Base-by-base conservation (phyloP, 2,888 invertebrate species). In the Phlogophora meticulosa region DNA sequence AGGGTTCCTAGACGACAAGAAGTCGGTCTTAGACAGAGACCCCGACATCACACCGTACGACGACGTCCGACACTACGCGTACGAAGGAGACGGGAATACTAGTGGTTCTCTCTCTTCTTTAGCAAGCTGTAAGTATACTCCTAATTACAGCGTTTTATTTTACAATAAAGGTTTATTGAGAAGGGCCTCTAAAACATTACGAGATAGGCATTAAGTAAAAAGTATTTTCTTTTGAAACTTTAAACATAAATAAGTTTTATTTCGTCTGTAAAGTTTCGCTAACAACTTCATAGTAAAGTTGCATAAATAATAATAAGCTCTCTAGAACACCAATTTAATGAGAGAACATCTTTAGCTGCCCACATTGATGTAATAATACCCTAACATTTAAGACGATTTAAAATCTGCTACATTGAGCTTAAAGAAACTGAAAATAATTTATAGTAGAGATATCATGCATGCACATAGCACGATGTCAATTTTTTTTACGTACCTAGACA, bases 11-110 rank as follows among this genome's bases (percentile, higher is more conserved):
- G 98, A 98, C 84, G 98, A 97, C 86, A 99, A 98, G 92, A 98
- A 99, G 90, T 97, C 98, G 74, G 97, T 97, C 77, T 97, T 99
- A 81, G 99, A 99, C 93, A 97, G 98, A 77, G 99, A 99, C 92
- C 98, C 98, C 1, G 98, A 98, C 85, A 98, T 98, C 81, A 97
- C 97, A 86, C 99, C 99, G 0, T 98, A 98, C 89, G 99, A 99
- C 92, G 99, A 99, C 93, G 98, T 99, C 22, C 97, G 99, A 68
- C 98, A 99, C 93, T 99, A 99, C 92, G 99, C 99, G 64, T 99
- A 99, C 90, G 99, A 99, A 94, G 99, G 99, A 51, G 98, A 98
- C 90, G 99, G 99, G 81, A 99, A 99, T 90, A 97, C 97, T 17
- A 98, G 98, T 79, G 99, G 99, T 78, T 99, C 99, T 11, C 96